These are phyloP conservation scores for Cynoglossus semilaevis DNA, from an alignment of 2,113 vertebrate species.

Conservation along the genomic window DNA sequence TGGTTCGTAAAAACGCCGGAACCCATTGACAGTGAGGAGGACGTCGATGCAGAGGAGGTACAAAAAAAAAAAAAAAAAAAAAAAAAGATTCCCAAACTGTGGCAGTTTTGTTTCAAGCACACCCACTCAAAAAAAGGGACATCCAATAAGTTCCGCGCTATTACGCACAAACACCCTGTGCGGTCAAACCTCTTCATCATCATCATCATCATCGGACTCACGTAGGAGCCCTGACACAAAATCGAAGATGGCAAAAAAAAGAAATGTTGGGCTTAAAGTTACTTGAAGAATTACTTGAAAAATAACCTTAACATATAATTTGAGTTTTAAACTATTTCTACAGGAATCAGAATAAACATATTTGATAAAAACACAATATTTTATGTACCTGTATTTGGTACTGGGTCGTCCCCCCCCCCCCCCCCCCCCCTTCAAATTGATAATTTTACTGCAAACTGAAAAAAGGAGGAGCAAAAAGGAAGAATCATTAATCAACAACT, in stretches of 20 bases:
- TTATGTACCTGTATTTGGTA: neutral
- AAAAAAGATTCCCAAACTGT: constrained; percentile 1
- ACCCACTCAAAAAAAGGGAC: constrained; percentile 19
- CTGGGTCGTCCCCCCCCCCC: neutral
- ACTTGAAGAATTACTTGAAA: too few relatives aligned
- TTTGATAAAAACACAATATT: too few relatives aligned
- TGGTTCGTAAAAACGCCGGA: constrained; percentile 89
- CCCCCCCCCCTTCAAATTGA: constrained; percentile 7
- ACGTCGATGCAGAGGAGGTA: constrained; percentile 82
- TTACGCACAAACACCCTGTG: constrained; percentile 31
- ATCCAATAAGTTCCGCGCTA: constrained; percentile 29
- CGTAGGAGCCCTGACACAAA: neutral
- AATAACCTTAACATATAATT: too few relatives aligned
- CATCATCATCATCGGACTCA: neutral
- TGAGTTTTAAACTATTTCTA: too few relatives aligned
- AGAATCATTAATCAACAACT: constrained; percentile 36
- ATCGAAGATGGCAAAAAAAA: too few relatives aligned
- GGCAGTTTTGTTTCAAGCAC: constrained; percentile 20
- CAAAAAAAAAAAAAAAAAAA: too few relatives aligned
- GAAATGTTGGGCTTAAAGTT: too few relatives aligned
- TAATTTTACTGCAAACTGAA: neutral
- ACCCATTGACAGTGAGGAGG: constrained; percentile 78
- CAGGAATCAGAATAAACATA: too few relatives aligned
- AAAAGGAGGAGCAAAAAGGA: neutral
- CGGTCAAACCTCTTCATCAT: too few relatives aligned